These are phyloP conservation scores for Drosophila chauvacae DNA, from an alignment of 1,140 invertebrate species.

Conservation along the genomic window DNA sequence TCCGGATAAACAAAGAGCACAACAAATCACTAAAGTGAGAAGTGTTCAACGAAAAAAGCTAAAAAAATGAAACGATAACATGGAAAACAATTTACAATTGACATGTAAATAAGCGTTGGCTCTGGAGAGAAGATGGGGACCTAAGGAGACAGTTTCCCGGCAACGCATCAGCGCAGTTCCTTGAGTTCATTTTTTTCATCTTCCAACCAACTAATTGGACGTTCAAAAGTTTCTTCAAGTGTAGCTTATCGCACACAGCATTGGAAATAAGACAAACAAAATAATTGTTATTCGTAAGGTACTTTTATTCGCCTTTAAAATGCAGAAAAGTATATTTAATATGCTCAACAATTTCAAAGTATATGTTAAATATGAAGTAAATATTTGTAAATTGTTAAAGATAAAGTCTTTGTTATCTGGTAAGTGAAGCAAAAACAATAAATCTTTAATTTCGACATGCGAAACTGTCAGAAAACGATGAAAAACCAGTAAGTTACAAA, in stretches of 20 bases:
- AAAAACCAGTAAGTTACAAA: not conserved
- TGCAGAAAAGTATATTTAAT: not conserved
- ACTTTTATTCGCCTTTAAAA: not conserved
- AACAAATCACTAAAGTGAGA: slow-evolving; percentile 60
- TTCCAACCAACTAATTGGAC: slow-evolving; percentile 3
- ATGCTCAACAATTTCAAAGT: no score
- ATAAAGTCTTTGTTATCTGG: no score
- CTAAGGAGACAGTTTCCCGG: slow-evolving; percentile 3
- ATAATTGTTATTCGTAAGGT: not conserved
- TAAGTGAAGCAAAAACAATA: not conserved
- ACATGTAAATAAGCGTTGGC: slow-evolving; percentile 71
- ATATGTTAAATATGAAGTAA: not conserved
- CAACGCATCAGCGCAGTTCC: slow-evolving; percentile 23
- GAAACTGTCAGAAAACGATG: not conserved
- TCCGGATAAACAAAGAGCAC: slow-evolving; percentile 51
- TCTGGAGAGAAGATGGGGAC: not conserved
- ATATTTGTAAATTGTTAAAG: not conserved
- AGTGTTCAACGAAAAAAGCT: slow-evolving; percentile 29
- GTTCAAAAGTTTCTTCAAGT: not conserved
- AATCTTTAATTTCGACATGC: not conserved
- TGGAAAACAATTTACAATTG: slow-evolving; percentile 81
- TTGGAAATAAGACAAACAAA: not conserved
- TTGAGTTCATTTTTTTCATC: not conserved
- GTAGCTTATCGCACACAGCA: not conserved
- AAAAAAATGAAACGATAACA: slow-evolving; percentile 56